Evolutionary conservation across 2,888 invertebrate genomes (phyloP).

Genomic region (Spatulosminthurus flaviceps): DNA sequence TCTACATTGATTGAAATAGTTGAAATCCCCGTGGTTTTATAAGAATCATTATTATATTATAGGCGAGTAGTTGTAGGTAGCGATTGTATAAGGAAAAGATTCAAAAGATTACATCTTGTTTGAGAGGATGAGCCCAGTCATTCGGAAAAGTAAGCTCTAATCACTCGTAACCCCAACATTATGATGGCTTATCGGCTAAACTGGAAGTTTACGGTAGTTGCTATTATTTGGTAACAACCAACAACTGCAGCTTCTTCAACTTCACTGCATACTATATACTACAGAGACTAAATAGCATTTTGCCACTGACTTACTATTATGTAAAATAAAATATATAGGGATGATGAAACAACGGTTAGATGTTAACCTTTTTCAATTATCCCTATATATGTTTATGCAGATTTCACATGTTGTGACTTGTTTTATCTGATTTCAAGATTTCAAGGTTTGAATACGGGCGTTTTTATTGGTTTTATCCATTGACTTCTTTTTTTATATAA

Average conservation of each 20-base stretch:
- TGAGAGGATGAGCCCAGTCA: too few species aligned
- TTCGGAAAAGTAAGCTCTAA: too few species aligned
- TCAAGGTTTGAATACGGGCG: conserved; percentile 18
- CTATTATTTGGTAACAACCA: too few species aligned
- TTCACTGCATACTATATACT: not conserved
- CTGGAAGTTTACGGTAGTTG: not conserved
- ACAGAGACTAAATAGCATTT: not conserved
- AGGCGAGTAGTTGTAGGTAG: too few species aligned
- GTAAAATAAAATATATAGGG: not conserved
- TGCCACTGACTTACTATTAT: not conserved
- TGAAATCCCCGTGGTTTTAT: not conserved
- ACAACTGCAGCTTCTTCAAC: conserved; percentile 4
- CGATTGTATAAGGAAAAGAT: too few species aligned
- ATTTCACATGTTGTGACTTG: conserved; percentile 11
- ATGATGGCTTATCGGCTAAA: too few species aligned
- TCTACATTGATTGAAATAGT: not conserved
- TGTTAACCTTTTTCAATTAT: conserved; percentile 26
- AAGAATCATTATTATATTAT: not conserved
- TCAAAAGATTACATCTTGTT: too few species aligned
- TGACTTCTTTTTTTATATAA: not conserved
- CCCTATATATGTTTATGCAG: conserved; percentile 1
- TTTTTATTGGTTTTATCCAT: conserved; percentile 25
- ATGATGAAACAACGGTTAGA: conserved; percentile 7
- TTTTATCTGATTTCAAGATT: conserved; percentile 25
- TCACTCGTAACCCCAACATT: too few species aligned